phyloP scores from a whole-genome alignment of 2,797 vertebrate genomes.

The Pantherophis vulpinus region DNA sequence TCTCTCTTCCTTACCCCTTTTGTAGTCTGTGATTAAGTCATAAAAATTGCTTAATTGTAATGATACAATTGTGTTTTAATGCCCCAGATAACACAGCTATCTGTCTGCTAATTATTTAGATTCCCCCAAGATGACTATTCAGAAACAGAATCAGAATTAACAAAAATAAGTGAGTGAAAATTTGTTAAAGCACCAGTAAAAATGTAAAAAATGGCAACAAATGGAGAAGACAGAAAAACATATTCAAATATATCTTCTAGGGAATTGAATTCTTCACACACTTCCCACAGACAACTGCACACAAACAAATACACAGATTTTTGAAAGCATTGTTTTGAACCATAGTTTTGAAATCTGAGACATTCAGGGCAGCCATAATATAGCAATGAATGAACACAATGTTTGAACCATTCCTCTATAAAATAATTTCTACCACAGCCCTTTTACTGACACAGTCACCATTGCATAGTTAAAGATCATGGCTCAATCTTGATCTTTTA shows the following conservation, averaged over 20 bases:
- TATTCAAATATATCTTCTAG: neutral
- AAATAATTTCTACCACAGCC: neutral
- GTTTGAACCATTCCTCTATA: neutral
- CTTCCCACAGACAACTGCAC: neutral
- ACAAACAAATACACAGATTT: neutral
- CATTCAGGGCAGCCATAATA: neutral
- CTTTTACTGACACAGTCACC: slow-evolving; percentile 35
- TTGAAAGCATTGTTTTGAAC: neutral
- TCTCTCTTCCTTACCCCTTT: neutral
- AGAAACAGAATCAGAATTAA: neutral
- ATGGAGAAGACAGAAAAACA: neutral
- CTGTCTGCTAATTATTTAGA: neutral
- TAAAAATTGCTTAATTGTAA: neutral
- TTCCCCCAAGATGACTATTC: neutral
- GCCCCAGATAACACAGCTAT: neutral
- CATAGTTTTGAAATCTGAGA: neutral
- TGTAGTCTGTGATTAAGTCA: neutral
- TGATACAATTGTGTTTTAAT: neutral
- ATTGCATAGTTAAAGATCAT: slow-evolving; percentile 36
- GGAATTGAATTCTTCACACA: neutral
- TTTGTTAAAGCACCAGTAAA: neutral
- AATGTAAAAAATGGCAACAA: neutral
- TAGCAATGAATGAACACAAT: neutral
- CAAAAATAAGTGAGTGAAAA: neutral
- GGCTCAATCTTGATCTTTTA: slow-evolving; percentile 43